Evolutionary conservation across 1,140 invertebrate genomes (phyloP).

Genomic region (Physella acuta): DNA sequence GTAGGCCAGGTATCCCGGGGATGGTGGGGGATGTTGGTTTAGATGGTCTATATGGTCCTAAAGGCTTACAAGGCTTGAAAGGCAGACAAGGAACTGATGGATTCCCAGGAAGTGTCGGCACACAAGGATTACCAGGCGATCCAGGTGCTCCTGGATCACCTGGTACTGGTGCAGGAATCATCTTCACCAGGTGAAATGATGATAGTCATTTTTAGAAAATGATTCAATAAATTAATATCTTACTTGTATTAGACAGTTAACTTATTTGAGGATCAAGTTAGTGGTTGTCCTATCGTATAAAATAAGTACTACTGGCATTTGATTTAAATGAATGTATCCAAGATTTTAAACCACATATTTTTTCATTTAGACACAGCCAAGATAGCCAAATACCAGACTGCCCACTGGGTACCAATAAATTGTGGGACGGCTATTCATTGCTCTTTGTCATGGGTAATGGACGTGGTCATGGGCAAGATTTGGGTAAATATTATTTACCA

Average conservation of each 20-base stretch:
- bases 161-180: constrained; percentile 62
- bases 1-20: constrained; percentile 31
- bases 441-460: constrained; percentile 91
- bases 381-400: constrained; percentile 81
- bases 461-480: constrained; percentile 87
- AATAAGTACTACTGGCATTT: too few relatives aligned
- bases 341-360: not conserved
- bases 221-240: not conserved
- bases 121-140: constrained; percentile 31
- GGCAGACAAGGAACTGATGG: constrained; percentile 59
- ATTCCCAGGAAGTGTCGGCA: constrained; percentile 34
- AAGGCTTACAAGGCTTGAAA: constrained; percentile 29
- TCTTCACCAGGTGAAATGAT: constrained; percentile 47
- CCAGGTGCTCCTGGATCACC: constrained; percentile 26
- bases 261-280: not conserved
- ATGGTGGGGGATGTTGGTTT: constrained; percentile 63
- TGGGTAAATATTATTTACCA: constrained; percentile 67
- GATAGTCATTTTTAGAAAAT: not conserved
- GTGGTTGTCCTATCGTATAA: not conserved
- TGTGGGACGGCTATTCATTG: constrained; percentile 96
- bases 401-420: constrained; percentile 76
- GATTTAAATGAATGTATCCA: not conserved
- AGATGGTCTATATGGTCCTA: constrained; percentile 66
- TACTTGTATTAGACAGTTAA: not conserved
- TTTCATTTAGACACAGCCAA: constrained; percentile 78